Base-by-base conservation (phyloP, 2,797 vertebrate species). In the Anguilla anguilla region DNA sequence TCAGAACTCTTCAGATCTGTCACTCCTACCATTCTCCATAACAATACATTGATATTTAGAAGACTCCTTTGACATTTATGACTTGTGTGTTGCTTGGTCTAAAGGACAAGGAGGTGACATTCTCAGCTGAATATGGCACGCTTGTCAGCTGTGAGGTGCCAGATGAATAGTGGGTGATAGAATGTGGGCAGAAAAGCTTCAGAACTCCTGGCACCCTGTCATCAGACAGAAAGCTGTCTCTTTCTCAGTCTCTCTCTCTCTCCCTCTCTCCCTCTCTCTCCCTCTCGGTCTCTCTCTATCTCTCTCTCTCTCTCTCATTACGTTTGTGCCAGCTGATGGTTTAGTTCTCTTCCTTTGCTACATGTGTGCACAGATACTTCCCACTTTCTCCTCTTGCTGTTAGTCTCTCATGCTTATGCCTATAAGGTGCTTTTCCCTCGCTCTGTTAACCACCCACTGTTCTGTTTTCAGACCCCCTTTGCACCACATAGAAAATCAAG, bases 331-430 rank as follows among this genome's bases (percentile, higher is more conserved):
- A 57, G 6, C 51, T 69, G 90, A 90, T 86, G 90, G 92, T 91
- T 88, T 88, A 89, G 92, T 92, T 93, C 91, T 93, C 92, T 92
- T 49, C 86, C 59, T 74, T 17, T 88, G 39, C 61, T 82, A 88
- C 88, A 82, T 90, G 92, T 92, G 87, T 94, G 94, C 94, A 94
- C 95, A 89, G 91, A 93, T 94, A 93, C 93, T 92, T 92, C 94
- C 94, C 93, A 89, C 91, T 92, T 91, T 53, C 89, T 83, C 86
- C 85, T 74, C 69, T 28, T 6, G 69, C 86, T 88, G 83, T 87
- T 83, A 85, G 67, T 28, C 61, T 69, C 46, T 67, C n/a, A 86
- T 89, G 88, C 79, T 89, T 89, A 51, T 87, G 67, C 39, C 83
- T 11, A 0, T 46, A 51, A 86, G 67, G 39, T 85, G 69, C 7